phyloP scores from a whole-genome alignment of 1,140 invertebrate genomes.

The Anthonomus grandis region DNA sequence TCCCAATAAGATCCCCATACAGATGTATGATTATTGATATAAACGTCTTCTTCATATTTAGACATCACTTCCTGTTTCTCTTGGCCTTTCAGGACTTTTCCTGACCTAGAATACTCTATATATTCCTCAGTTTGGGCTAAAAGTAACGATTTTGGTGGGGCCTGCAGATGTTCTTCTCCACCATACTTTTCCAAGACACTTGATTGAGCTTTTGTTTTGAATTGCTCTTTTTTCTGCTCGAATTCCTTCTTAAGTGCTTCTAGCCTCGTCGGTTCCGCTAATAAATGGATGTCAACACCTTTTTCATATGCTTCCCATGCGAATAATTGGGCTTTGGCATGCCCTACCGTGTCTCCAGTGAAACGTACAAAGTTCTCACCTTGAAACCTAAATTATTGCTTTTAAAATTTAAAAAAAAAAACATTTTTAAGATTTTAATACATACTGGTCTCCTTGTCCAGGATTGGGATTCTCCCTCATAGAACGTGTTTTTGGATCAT shows the following conservation, averaged over 20 bases:
- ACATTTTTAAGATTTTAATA: not conserved
- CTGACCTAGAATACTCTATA: conserved; percentile 92
- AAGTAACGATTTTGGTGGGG: conserved; percentile 79
- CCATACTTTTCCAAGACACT: conserved; percentile 85
- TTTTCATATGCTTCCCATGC: conserved; percentile 96
- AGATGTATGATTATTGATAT: conserved; percentile 87
- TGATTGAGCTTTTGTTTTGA: conserved; percentile 71
- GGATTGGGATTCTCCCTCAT: conserved; percentile 98
- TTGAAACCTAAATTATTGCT: conserved; percentile 73
- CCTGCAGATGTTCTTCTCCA: conserved; percentile 86
- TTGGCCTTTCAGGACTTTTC: conserved; percentile 78
- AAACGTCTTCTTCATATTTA: conserved; percentile 94
- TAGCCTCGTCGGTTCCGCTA: conserved; percentile 97
- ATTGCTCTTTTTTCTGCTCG: conserved; percentile 81
- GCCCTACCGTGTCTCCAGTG: conserved; percentile 87
- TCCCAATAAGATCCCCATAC: conserved; percentile 97
- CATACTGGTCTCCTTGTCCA: conserved; percentile 52
- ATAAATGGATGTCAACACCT: conserved; percentile 92
- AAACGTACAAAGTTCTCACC: conserved; percentile 97
- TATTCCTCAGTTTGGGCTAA: conserved; percentile 96
- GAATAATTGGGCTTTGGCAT: conserved; percentile 91
- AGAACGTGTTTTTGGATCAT: conserved; percentile 97
- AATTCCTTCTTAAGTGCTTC: conserved; percentile 90
- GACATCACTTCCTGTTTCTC: conserved; percentile 84
- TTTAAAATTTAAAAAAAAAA: conserved; percentile 23